Percentiles rank a stretch among this genome's conserved stretches.
These are phyloP conservation scores for Idris sp. DNA, from an alignment of 1,140 invertebrate genomes.

Conservation along the genomic window DNA sequence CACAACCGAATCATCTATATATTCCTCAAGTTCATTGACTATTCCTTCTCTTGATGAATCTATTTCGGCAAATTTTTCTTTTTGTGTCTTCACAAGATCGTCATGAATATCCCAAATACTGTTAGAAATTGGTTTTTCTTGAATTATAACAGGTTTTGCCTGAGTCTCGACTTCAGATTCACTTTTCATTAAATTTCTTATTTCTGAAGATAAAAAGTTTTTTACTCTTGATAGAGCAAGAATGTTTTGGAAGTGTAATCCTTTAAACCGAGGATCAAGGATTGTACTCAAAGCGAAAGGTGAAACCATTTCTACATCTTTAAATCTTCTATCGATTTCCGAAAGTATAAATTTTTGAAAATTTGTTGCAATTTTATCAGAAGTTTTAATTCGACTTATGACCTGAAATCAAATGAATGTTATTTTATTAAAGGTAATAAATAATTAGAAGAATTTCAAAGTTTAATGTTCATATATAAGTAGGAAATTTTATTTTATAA, in stretches of 20 bases:
- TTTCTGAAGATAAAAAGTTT: slow-evolving; percentile 8
- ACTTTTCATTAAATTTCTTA: not conserved
- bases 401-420: no score
- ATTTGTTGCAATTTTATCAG: not conserved
- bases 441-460: no score
- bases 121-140: slow-evolving; percentile 1
- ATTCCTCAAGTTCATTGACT: slow-evolving; percentile 7
- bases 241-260: not conserved
- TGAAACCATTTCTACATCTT: slow-evolving; percentile 1
- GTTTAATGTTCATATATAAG: no score
- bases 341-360: slow-evolving; percentile 16
- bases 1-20: slow-evolving; percentile 12
- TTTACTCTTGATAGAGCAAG: slow-evolving; percentile 5
- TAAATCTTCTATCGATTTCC: slow-evolving; percentile 27
- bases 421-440: no score
- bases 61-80: not conserved
- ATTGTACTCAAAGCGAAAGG: slow-evolving; percentile 7
- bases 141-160: no score
- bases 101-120: slow-evolving; percentile 17
- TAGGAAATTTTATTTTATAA: no score
- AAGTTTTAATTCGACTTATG: slow-evolving; percentile 6
- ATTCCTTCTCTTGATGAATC: not conserved
- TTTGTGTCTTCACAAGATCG: slow-evolving; percentile 1
- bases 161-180: not conserved
- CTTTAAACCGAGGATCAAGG: slow-evolving; percentile 10